Conservation (phyloP, 2,797 vertebrate species). For the Anolis apletophallus region DNA sequence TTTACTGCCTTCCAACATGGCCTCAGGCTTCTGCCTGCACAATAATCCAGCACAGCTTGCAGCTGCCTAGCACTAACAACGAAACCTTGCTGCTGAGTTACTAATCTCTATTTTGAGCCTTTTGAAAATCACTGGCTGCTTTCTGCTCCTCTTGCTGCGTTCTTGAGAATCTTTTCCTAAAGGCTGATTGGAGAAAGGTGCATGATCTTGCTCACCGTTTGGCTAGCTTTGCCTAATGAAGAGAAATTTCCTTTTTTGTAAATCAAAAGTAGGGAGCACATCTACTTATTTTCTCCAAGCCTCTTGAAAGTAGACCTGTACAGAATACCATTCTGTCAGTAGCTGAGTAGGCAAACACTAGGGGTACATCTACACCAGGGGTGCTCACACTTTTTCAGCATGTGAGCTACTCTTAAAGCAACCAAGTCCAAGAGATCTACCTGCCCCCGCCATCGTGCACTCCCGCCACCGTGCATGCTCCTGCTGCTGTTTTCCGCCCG, state of each 20-base stretch:
- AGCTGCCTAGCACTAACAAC: slow-evolving; percentile 62
- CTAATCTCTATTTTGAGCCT: slow-evolving; percentile 53
- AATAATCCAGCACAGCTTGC: slow-evolving; percentile 19
- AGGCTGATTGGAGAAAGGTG: slow-evolving; percentile 41
- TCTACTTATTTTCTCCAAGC: background rate
- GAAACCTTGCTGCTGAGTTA: slow-evolving; percentile 52
- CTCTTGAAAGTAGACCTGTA: slow-evolving; percentile 1
- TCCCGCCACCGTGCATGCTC: too few species aligned
- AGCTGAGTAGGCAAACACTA: background rate
- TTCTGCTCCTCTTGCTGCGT: slow-evolving; percentile 25
- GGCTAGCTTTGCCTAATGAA: slow-evolving; percentile 26
- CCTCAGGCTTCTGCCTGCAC: slow-evolving; percentile 65
- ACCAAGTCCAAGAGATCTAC: too few species aligned
- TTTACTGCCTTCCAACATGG: slow-evolving; percentile 78
- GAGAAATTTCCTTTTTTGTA: background rate
- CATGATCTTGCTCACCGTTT: slow-evolving; percentile 33
- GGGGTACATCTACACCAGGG: too few species aligned
- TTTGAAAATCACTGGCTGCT: slow-evolving; percentile 29
- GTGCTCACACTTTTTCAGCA: too few species aligned
- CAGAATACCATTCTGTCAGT: background rate
- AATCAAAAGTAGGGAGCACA: background rate
- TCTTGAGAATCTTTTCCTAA: slow-evolving; percentile 1
- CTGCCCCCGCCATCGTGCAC: too few species aligned
- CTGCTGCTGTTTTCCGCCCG: too few species aligned
- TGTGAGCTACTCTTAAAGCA: too few species aligned